These are phyloP conservation scores for Trissonchulus sp. DNA, from an alignment of 2,888 invertebrate species.

Conservation along the genomic window DNA sequence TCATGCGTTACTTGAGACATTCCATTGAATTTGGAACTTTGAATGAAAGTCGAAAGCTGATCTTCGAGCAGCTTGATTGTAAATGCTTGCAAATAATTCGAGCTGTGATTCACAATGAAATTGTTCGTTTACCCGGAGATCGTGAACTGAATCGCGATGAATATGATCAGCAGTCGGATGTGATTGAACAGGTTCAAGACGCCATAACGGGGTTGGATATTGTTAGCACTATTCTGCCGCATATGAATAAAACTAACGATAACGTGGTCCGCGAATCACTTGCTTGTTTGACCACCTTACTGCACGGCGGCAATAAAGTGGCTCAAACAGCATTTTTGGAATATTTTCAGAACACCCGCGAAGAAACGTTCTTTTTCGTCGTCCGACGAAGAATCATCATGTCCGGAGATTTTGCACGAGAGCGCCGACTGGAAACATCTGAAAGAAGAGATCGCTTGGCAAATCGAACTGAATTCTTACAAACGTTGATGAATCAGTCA, in stretches of 20 bases:
- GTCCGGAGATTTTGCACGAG: conserved; percentile 37
- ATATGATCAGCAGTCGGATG: conserved; percentile 44
- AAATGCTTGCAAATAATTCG: conserved; percentile 52
- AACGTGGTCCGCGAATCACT: conserved; percentile 50
- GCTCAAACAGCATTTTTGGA: conserved; percentile 51
- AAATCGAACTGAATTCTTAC: background rate
- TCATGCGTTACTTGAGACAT: conserved; percentile 25
- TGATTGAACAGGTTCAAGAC: conserved; percentile 47
- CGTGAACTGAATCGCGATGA: conserved; percentile 43
- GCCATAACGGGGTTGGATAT: conserved; percentile 46
- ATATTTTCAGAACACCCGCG: conserved; percentile 53
- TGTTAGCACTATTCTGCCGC: conserved; percentile 48
- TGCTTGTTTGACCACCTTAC: conserved; percentile 47
- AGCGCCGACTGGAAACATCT: background rate
- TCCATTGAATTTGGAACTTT: conserved; percentile 26
- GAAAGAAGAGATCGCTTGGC: background rate
- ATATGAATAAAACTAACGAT: conserved; percentile 47
- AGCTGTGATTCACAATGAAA: conserved; percentile 52
- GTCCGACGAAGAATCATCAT: conserved; percentile 50
- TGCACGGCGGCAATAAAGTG: conserved; percentile 50
- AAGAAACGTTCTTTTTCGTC: conserved; percentile 54
- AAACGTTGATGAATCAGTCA: background rate
- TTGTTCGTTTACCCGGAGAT: conserved; percentile 50
- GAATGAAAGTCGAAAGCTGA: conserved; percentile 40
- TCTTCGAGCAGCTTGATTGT: conserved; percentile 50